These are phyloP conservation scores for Caenorhabditis sp. DNA, from an alignment of 2,888 invertebrate species.

Conservation along the genomic window DNA sequence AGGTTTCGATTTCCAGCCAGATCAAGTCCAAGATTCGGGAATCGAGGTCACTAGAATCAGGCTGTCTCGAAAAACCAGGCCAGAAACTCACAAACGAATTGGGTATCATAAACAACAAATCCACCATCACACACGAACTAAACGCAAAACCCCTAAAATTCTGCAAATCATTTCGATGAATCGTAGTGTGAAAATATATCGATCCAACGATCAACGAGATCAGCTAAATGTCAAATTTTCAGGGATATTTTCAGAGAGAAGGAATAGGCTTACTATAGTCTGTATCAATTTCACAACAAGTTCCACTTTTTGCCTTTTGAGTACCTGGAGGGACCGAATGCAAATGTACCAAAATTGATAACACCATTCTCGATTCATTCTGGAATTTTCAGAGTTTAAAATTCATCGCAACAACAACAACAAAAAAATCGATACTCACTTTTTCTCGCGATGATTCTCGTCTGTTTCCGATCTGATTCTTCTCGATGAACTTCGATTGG, in stretches of 20 bases:
- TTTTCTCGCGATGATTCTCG: slow-evolving; percentile 8
- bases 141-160: slow-evolving; percentile 91
- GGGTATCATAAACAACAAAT: slow-evolving; percentile 89
- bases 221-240: background rate
- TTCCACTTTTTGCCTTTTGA: slow-evolving; percentile 16
- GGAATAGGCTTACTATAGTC: background rate
- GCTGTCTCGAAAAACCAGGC: too few relatives aligned
- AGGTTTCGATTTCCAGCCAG: too few relatives aligned
- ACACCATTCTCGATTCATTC: slow-evolving; percentile 19
- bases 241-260: background rate
- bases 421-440: background rate
- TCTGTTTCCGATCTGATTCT: background rate
- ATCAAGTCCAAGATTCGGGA: too few relatives aligned
- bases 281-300: background rate
- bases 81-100: slow-evolving; percentile 84
- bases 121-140: slow-evolving; percentile 88
- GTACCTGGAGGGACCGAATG: slow-evolving; percentile 14
- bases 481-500: background rate
- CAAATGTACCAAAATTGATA: slow-evolving; percentile 26
- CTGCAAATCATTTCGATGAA: slow-evolving; percentile 88
- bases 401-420: too few relatives aligned
- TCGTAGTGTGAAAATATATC: slow-evolving; percentile 74
- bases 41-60: too few relatives aligned
- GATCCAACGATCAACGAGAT: background rate
- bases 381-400: background rate